Base-by-base conservation (phyloP, 2,888 invertebrate genomes). In the Pediacus dermestoides region DNA sequence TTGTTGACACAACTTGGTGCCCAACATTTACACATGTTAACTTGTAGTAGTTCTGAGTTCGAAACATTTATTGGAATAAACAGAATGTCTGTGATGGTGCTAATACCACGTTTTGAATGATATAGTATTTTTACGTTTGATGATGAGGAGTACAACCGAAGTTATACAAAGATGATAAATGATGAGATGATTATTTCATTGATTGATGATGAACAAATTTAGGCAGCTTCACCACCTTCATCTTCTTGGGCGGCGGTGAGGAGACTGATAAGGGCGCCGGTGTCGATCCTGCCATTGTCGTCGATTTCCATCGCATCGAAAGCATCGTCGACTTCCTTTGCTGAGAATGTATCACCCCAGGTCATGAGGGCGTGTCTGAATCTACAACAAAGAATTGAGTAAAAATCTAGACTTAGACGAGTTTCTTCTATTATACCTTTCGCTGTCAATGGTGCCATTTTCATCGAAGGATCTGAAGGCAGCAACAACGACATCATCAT, bases 401-500 rank as follows among this genome's bases (percentile, higher is more conserved):
- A 25, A 37, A 13, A 37, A 37, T 9, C 8, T 33, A 33, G 33
- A 33, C 13, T 21, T 9, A 8, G n/a, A n/a, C n/a, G n/a, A n/a
- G n/a, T n/a, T n/a, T n/a, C n/a, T 8, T 21, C 11, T 32, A 11
- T 26, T 16, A 13, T 69, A 81, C 79, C 78, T 84, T 68, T 90
- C 90, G 61, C 87, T 83, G 76, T 90, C 86, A 74, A 91, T 90
- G 75, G 80, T 81, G 71, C 91, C 91, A 51, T 84, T 81, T 51
- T 84, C 82, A 71, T 93, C 91, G 77, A 92, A 93, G 70, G 88
- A 83, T 74, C 83, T 86, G 82, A 93, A 93, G 70, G 92, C 92
- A 70, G 82, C 85, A 72, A 88, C 82, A 71, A 93, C 89, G 63
- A 89, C 88, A 55, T 78, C 90, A 67, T 94, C 93, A 58, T 92